Evolutionary conservation across 2,113 vertebrate genomes (phyloP), one percentile per base, ranked within the genome.

Genomic region (Neopipo cinnamomea): DNA sequence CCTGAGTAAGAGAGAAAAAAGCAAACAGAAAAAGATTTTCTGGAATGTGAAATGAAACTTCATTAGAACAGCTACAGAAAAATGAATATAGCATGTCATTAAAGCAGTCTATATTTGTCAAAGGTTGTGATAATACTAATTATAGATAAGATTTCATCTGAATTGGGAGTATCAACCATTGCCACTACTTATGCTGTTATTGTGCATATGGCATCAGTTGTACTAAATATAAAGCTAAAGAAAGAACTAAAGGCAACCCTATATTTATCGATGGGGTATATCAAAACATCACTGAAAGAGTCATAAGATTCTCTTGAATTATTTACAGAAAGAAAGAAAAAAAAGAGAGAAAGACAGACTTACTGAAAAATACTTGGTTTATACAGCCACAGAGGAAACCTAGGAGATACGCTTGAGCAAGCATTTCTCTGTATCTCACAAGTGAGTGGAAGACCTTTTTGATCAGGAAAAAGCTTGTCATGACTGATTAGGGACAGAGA

Each of bases 221-320:
- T 42, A 75, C 42, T 49, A 84, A 73, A 47, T 0, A 39, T 6
- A 37, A 17, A 89, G 13, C 14, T 72, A 78, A 85, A 89, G 35
- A 80, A 61, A 8, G 21, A 67, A 52, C 14, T 41, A 44, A 8
- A 41, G n/a, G 16, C 18, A 89, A 52, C 16, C 65, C 12, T 23
- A 0, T 58, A 59, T 59, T 67, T 85, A 50, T 47, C 72, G 59
- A 72, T 63, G 27, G 5, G 42, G 8, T 0, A 0, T 70, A 65
- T 17, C 55, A 91, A 94, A 88, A 70, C 6, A 5, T 19, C 35
- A 6, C 14, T 55, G n/a, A 56, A 89, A 93, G 35, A 28, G 14
- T 68, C 14, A 4, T 76, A 78, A 75, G 41, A 70, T 52, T 67
- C 53, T 70, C 49, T 79, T 65, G 19, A 74, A 71, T 78, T 85